A percentile compares a stretch with the other conserved stretches of the same genome.
phyloP scores from a whole-genome alignment of 2,113 vertebrate species.

The Uria lomvia region DNA sequence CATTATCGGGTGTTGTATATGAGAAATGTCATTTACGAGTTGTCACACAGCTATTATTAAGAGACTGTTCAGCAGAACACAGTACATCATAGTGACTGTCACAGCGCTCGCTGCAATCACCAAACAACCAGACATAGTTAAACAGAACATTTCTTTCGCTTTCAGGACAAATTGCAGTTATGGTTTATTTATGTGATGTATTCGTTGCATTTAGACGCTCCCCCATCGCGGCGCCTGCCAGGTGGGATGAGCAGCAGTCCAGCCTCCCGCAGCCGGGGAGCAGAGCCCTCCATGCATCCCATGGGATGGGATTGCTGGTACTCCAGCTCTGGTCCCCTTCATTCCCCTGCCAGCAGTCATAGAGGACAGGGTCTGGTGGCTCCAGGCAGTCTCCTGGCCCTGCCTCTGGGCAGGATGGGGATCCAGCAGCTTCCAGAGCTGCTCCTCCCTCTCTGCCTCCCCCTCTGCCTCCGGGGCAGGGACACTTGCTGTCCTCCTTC shows the following conservation, averaged over 20 bases:
- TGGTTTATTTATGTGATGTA: background rate
- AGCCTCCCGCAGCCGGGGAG: background rate
- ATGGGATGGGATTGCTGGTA: background rate
- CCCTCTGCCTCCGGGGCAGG: no score
- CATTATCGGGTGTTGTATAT: background rate
- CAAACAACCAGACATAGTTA: background rate
- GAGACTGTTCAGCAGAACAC: background rate
- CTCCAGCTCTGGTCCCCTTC: background rate
- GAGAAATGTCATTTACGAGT: constrained; percentile 6
- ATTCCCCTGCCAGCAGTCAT: background rate
- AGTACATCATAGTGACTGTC: background rate
- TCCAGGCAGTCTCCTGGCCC: background rate
- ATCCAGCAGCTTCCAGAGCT: background rate
- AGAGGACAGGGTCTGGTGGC: background rate
- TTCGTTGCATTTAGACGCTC: background rate
- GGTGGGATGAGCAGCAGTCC: background rate
- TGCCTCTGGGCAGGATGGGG: background rate
- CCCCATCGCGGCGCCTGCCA: fast-evolving
- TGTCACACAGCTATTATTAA: constrained; percentile 10
- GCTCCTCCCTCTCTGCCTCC: background rate
- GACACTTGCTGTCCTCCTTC: background rate
- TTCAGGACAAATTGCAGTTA: background rate
- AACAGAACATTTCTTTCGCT: background rate
- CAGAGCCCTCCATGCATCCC: background rate
- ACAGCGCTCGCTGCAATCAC: background rate